Percentiles rank a stretch among this genome's conserved stretches.
Conservation (phyloP, 1,140 invertebrate species). For the Arctopsyche grandis region DNA sequence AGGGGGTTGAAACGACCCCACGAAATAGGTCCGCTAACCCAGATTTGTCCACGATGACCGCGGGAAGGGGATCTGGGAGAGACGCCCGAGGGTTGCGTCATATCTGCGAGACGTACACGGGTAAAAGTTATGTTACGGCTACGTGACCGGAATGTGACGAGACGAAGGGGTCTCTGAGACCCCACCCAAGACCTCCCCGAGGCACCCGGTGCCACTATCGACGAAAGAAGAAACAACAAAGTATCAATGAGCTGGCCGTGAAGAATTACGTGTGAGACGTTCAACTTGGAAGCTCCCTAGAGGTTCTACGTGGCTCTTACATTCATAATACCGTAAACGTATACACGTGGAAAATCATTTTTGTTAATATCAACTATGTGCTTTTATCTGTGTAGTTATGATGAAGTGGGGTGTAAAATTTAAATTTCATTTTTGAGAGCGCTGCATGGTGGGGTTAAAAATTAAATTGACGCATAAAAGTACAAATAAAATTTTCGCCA, state of each 20-base stretch:
- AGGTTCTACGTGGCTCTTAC: background rate
- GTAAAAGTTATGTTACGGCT: slow-evolving; percentile 43
- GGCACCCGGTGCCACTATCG: background rate
- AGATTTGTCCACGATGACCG: slow-evolving; percentile 47
- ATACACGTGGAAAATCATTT: slow-evolving; percentile 4
- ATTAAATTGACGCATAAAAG: too few species aligned
- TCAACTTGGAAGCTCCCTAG: background rate
- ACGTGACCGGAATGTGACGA: slow-evolving; percentile 45
- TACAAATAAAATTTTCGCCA: too few species aligned
- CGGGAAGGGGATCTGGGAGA: slow-evolving; percentile 4
- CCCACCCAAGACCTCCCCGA: background rate
- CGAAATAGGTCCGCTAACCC: slow-evolving; percentile 40
- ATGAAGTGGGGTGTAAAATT: too few species aligned
- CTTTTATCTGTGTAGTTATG: too few species aligned
- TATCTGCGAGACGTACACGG: slow-evolving; percentile 46
- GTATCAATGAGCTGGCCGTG: slow-evolving; percentile 30
- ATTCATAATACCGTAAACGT: background rate
- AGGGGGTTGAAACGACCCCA: background rate
- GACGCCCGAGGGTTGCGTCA: slow-evolving; percentile 31
- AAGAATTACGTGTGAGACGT: slow-evolving; percentile 25
- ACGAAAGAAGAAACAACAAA: slow-evolving; percentile 34
- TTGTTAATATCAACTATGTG: too few species aligned
- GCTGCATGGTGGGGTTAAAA: too few species aligned
- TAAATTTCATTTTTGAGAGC: too few species aligned
- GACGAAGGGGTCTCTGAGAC: background rate